phyloP scores from a whole-genome alignment of 2,113 vertebrate species.

The Origma solitaria region DNA sequence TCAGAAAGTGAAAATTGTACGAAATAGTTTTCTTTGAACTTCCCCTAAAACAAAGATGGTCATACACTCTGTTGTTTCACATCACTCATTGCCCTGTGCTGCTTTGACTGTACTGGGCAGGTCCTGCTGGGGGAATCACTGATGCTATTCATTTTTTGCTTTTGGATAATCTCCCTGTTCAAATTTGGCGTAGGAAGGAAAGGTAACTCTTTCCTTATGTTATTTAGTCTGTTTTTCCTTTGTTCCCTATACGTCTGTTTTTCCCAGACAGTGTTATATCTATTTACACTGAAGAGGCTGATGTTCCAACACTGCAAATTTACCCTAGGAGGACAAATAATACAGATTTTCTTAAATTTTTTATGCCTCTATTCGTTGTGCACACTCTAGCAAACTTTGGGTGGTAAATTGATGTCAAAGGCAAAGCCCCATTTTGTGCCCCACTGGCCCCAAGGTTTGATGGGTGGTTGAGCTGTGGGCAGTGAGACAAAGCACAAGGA shows the following conservation, averaged over 20 bases:
- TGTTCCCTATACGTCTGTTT: background rate
- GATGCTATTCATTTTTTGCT: background rate
- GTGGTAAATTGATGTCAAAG: background rate
- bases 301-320: background rate
- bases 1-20: background rate
- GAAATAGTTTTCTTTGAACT: background rate
- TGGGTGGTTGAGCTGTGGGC: background rate
- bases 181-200: background rate
- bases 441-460: background rate
- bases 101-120: background rate
- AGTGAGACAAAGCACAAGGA: background rate
- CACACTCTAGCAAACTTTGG: background rate
- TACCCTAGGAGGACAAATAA: background rate
- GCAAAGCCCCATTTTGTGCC: background rate
- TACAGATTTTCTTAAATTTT: background rate
- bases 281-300: background rate
- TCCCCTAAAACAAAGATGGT: background rate
- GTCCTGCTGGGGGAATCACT: background rate
- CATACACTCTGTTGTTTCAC: too few relatives aligned
- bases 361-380: background rate
- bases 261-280: rapidly evolving
- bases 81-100: background rate
- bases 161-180: background rate
- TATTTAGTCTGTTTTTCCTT: background rate
- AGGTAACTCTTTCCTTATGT: background rate